Evolutionary conservation across 1,140 invertebrate species (phyloP).

Genomic region (Apolygus lucorum): DNA sequence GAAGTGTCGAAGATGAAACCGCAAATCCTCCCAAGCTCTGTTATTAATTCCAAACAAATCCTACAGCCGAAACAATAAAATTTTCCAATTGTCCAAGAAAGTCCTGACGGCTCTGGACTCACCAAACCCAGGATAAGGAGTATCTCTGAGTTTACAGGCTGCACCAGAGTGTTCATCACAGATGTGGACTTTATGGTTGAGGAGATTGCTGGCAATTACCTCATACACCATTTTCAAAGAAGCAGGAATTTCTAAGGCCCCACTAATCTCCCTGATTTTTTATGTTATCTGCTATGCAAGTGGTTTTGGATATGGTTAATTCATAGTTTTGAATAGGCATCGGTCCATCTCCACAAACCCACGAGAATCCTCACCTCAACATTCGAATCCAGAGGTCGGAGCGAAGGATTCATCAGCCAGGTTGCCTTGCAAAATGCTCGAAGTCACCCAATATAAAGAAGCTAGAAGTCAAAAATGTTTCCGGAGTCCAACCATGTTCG

Average conservation of each 20-base stretch:
- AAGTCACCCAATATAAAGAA: too few species aligned
- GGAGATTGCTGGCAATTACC: conserved; percentile 79
- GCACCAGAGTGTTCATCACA: conserved; percentile 59
- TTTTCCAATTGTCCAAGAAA: too few species aligned
- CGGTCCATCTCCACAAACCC: too few species aligned
- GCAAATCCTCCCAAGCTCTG: conserved; percentile 18
- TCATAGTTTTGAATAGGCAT: too few species aligned
- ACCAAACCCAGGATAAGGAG: too few species aligned
- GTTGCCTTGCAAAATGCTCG: conserved; percentile 47
- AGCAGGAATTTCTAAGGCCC: conserved; percentile 57
- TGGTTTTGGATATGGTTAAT: too few species aligned
- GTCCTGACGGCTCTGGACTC: too few species aligned
- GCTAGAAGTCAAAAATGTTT: too few species aligned
- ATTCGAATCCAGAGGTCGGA: conserved; percentile 42
- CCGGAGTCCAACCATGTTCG: too few species aligned
- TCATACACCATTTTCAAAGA: conserved; percentile 72
- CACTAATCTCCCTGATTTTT: conserved; percentile 62
- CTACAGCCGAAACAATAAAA: too few species aligned
- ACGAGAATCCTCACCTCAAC: conserved; percentile 57
- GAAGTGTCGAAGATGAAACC: background rate
- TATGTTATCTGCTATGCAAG: too few species aligned
- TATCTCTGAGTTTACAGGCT: too few species aligned
- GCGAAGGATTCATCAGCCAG: conserved; percentile 49
- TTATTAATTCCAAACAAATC: background rate
- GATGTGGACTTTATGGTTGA: conserved; percentile 69